These are phyloP conservation scores for Lophius americanus DNA, from an alignment of 2,797 vertebrate genomes.

Conservation along the genomic window DNA sequence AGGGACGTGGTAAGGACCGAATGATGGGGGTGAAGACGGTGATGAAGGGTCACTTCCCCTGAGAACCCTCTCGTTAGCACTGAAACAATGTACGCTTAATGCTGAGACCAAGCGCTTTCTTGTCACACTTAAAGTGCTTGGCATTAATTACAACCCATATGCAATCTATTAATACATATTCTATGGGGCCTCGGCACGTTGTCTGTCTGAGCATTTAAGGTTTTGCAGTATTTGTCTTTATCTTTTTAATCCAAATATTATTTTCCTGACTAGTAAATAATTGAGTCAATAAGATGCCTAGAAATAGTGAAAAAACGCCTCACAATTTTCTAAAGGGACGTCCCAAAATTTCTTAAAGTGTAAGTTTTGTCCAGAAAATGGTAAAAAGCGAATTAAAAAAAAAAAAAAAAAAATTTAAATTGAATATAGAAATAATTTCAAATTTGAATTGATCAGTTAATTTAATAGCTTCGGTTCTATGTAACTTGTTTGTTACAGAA, in stretches of 20 bases:
- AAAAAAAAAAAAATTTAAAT: neutral
- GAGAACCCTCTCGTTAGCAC: slow-evolving; percentile 65
- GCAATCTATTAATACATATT: slow-evolving; percentile 67
- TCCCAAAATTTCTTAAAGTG: too few relatives aligned
- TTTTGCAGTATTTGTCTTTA: slow-evolving; percentile 16
- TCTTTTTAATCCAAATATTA: neutral
- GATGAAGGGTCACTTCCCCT: slow-evolving; percentile 51
- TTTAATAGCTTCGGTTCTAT: neutral
- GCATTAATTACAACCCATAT: slow-evolving; percentile 72
- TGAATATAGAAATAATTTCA: neutral
- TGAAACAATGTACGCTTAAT: slow-evolving; percentile 74
- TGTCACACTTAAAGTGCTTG: slow-evolving; percentile 74
- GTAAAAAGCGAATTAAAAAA: too few relatives aligned
- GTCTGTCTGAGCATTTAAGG: slow-evolving; percentile 8
- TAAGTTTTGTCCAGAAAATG: too few relatives aligned
- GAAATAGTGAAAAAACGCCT: neutral
- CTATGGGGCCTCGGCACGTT: slow-evolving; percentile 47
- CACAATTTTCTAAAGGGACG: too few relatives aligned
- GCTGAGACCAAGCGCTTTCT: slow-evolving; percentile 57
- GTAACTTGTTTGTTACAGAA: neutral
- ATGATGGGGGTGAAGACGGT: slow-evolving; percentile 50
- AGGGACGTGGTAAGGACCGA: slow-evolving; percentile 57
- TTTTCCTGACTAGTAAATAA: neutral
- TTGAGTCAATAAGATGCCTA: neutral
- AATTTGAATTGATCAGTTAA: neutral